Percentiles rank a stretch among this genome's conserved stretches.
phyloP scores from a whole-genome alignment of 2,113 vertebrate genomes.

The Mobula hypostoma region DNA sequence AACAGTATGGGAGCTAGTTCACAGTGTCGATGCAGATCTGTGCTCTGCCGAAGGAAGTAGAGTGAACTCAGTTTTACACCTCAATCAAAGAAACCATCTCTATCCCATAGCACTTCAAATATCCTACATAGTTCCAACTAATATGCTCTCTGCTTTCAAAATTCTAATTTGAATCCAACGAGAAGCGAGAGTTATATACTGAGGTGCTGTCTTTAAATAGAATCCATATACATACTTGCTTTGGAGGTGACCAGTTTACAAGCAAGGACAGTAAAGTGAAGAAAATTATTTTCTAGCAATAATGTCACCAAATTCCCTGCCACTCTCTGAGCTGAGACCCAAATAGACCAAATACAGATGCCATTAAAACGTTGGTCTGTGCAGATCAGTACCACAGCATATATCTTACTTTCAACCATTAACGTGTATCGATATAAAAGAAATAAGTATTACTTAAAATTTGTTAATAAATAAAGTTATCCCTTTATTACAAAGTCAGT shows the following conservation, averaged over 20 bases:
- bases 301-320: not conserved
- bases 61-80: not conserved
- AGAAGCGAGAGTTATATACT: not conserved
- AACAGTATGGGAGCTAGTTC: too few species aligned
- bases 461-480: not conserved
- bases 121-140: not conserved
- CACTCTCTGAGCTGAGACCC: not conserved
- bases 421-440: not conserved
- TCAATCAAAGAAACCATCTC: not conserved
- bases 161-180: not conserved
- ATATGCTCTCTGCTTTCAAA: not conserved
- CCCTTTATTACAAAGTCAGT: not conserved
- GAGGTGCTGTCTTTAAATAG: not conserved
- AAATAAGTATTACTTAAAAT: not conserved
- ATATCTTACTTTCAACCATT: not conserved
- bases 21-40: too few species aligned
- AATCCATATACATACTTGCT: not conserved
- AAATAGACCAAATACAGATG: not conserved
- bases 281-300: not conserved
- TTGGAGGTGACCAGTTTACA: not conserved
- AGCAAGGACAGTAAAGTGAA: not conserved
- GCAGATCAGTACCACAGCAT: not conserved
- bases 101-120: not conserved
- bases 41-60: not conserved
- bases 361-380: not conserved